Evolutionary conservation across 2,113 vertebrate genomes (phyloP).

Genomic region (Lycocorax pyrrhopterus): DNA sequence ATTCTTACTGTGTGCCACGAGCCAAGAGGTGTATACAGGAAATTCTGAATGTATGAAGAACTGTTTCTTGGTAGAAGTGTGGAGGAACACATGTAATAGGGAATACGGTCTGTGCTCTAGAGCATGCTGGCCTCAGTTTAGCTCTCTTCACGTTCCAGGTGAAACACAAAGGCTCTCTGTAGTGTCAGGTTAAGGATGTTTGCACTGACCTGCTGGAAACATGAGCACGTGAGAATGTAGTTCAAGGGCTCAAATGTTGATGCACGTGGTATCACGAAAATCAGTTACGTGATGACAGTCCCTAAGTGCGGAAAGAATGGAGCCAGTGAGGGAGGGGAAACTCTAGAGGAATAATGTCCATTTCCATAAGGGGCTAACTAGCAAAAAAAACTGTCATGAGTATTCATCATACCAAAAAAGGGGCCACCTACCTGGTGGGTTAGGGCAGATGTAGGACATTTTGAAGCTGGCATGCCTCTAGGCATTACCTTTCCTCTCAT

Average conservation of each 20-base stretch:
- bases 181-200: not conserved
- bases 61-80: not conserved
- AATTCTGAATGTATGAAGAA: not conserved
- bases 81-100: not conserved
- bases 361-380: not conserved
- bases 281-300: not conserved
- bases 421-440: not conserved
- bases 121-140: not conserved
- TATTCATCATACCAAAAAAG: not conserved
- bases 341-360: not conserved
- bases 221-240: not conserved
- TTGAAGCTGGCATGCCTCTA: not conserved
- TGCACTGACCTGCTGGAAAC: not conserved
- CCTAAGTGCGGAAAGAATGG: not conserved
- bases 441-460: not conserved
- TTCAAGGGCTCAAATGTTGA: not conserved
- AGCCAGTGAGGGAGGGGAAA: not conserved
- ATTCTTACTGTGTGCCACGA: not conserved
- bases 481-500: not conserved
- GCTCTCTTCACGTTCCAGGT: not conserved
- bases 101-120: not conserved
- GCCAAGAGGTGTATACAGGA: not conserved
- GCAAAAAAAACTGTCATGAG: not conserved
- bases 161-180: not conserved
- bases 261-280: not conserved